Evolutionary conservation across 2,113 vertebrate species (phyloP), one percentile per base, ranked within the genome.

Genomic region (Saguinus imperator): DNA sequence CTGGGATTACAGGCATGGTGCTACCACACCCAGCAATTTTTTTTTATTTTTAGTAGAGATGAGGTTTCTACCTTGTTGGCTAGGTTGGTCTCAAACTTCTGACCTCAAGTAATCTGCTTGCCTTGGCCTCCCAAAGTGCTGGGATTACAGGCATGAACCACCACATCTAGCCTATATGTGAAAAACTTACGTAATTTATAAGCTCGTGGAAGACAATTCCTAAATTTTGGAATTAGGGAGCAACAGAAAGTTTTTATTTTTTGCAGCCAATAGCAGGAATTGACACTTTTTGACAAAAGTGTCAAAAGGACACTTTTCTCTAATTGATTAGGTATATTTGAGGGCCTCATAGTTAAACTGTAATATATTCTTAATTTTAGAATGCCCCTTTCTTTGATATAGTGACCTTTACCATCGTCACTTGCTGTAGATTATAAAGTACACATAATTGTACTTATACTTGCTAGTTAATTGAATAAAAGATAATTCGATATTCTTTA

Each of bases 281-380:
- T 40, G 37, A 40, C 37, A 40, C 37, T 40, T 40, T 40, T 40
- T 40, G 37, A 40, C 37, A 40, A 40, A 40, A 40, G 37, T 40
- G 37, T 94, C 68, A 72, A 48, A 95, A 89, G 27, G 68, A 83
- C 17, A 64, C 70, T n/a, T 92, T 92, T 94, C 5, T 91, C 29
- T 92, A 32, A n/a, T 94, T 79, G 7, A 87, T 93, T 87, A 83
- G 89, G 29, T 88, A 70, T 7, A 85, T 91, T 94, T 96, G 72
- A 91, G 64, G 72, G 43, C 18, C 23, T 95, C 40, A 17, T 18
- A 50, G 6, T 64, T 89, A 94, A 92, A 64, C 75, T 35, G 73
- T 85, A 89, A 82, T 84, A 70, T 80, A 32, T 7, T 94, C 1
- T 27, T 64, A 25, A 58, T 72, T 90, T 83, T 95, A 87, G 45